A percentile compares a stretch with the other conserved stretches of the same genome.
phyloP scores from a whole-genome alignment of 2,113 vertebrate genomes.

The Rhinichthys klamathensis region DNA sequence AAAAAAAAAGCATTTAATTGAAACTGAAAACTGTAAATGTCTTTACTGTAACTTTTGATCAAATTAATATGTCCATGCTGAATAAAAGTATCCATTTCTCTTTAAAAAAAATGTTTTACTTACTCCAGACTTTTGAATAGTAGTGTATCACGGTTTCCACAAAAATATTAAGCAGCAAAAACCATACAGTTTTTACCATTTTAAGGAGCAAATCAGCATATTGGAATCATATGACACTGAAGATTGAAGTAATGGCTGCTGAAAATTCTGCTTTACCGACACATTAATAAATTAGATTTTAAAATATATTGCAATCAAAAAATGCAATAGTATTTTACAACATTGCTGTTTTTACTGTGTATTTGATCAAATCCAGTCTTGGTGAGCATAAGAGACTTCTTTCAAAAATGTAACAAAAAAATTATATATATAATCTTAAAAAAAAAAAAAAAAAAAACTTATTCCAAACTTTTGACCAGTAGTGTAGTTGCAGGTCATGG shows the following conservation, averaged over 20 bases:
- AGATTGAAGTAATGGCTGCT: neutral
- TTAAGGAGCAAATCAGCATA: no score
- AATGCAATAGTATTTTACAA: neutral
- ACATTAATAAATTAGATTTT: neutral
- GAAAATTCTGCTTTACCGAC: neutral
- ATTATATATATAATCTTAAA: neutral
- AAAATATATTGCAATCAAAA: neutral
- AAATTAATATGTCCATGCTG: neutral
- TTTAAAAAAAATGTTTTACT: no score
- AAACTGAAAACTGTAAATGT: neutral
- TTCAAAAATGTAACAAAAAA: neutral
- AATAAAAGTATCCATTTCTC: neutral
- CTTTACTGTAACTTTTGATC: neutral
- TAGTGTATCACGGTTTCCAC: no score
- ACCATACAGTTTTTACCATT: no score
- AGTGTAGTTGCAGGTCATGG: neutral
- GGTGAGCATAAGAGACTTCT: neutral
- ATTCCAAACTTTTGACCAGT: neutral
- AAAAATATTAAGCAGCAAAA: no score
- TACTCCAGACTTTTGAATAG: no score
- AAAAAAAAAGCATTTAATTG: neutral
- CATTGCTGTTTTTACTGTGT: neutral
- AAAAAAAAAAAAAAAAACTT: no score
- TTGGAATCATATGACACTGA: neutral
- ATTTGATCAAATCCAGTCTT: neutral